Evolutionary conservation across 2,888 invertebrate genomes (phyloP).

Genomic region (Tenthredo amoena): DNA sequence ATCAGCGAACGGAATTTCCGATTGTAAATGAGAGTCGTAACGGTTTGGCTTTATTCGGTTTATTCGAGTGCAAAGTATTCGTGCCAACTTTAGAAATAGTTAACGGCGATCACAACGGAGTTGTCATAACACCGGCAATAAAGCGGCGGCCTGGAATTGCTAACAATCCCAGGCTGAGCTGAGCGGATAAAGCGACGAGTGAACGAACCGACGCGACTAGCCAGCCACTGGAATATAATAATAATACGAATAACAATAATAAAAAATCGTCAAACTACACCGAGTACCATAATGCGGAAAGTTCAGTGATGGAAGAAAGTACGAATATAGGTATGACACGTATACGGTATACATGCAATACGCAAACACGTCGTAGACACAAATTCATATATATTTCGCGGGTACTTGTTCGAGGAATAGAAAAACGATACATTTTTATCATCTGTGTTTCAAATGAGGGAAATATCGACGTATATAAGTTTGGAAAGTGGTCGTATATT

Average conservation of each 20-base stretch:
- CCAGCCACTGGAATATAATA: conserved; percentile 5
- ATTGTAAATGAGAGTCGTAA: conserved; percentile 61
- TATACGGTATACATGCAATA: neutral
- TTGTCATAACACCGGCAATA: conserved; percentile 50
- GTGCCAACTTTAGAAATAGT: conserved; percentile 66
- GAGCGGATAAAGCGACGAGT: conserved; percentile 9
- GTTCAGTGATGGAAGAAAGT: conserved; percentile 16
- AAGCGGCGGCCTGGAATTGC: conserved; percentile 41
- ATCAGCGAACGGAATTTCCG: conserved; percentile 27
- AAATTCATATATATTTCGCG: neutral
- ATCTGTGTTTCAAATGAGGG: too few relatives aligned
- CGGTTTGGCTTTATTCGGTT: conserved; percentile 61
- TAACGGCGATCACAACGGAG: conserved; percentile 57
- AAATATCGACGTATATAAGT: too few relatives aligned
- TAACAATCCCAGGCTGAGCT: conserved; percentile 33
- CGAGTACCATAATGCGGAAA: conserved; percentile 21
- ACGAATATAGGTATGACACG: neutral
- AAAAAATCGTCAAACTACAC: conserved; percentile 19
- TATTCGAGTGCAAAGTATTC: conserved; percentile 64
- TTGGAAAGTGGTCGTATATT: neutral
- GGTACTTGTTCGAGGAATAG: neutral
- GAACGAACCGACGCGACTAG: neutral
- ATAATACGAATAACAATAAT: conserved; percentile 3
- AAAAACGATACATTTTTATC: neutral
- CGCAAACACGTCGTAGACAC: neutral